phyloP scores from a whole-genome alignment of 1,140 invertebrate genomes.

The Heterodera schachtii region DNA sequence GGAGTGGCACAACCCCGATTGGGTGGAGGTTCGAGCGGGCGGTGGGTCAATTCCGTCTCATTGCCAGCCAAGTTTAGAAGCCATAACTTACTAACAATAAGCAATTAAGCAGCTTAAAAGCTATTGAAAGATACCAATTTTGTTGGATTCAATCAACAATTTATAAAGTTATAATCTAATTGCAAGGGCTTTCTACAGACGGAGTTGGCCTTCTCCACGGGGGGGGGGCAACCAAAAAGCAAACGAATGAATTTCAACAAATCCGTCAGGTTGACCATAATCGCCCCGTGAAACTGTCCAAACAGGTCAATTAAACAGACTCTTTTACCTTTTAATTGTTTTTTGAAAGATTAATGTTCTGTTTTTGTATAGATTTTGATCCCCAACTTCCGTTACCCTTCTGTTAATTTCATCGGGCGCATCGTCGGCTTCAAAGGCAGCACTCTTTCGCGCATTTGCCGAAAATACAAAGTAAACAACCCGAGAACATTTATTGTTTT shows the following conservation, averaged over 20 bases:
- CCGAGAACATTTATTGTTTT: background rate
- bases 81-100: too few species aligned
- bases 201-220: too few species aligned
- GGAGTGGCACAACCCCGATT: conserved; percentile 18
- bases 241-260: too few species aligned
- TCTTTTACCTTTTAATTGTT: background rate
- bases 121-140: too few species aligned
- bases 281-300: conserved; percentile 27
- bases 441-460: conserved; percentile 31
- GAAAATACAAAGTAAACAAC: conserved; percentile 26
- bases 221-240: too few species aligned
- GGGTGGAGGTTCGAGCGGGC: conserved; percentile 10
- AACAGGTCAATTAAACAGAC: background rate
- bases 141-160: too few species aligned
- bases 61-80: too few species aligned
- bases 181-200: too few species aligned
- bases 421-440: conserved; percentile 28
- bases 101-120: too few species aligned
- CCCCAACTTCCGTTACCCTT: conserved; percentile 21
- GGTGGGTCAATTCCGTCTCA: too few species aligned
- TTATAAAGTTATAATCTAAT: too few species aligned
- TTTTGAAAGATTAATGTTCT: background rate
- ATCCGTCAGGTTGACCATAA: conserved; percentile 17
- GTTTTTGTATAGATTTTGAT: conserved; percentile 1
- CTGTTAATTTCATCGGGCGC: conserved; percentile 29